Evolutionary conservation across 2,113 vertebrate genomes (phyloP).

Genomic region (Seriola quinqueradiata): DNA sequence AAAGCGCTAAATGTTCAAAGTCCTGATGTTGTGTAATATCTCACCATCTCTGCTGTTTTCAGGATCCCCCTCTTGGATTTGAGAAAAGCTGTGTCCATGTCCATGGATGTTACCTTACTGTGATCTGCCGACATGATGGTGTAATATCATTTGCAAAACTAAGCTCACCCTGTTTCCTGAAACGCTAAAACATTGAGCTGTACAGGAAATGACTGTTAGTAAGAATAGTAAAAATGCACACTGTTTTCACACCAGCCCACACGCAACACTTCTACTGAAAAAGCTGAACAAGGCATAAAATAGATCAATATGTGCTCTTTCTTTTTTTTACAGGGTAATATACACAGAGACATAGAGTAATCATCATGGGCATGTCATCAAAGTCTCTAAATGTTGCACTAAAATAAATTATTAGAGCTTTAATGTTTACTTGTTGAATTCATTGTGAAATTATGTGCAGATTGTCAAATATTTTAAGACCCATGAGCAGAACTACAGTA

Average conservation of each 20-base stretch:
- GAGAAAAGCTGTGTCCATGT: slow-evolving; percentile 74
- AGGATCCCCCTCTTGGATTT: slow-evolving; percentile 75
- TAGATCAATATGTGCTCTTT: not conserved
- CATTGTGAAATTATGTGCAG: not conserved
- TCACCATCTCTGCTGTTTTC: slow-evolving; percentile 82
- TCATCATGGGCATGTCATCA: not conserved
- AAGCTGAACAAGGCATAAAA: not conserved
- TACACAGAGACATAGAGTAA: not conserved
- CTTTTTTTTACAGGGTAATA: not conserved
- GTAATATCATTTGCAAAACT: not conserved
- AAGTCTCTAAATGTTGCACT: too few relatives aligned
- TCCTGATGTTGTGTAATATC: slow-evolving; percentile 6
- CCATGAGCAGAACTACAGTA: not conserved
- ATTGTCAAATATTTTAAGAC: not conserved
- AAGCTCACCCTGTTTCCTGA: slow-evolving; percentile 43
- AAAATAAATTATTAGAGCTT: too few relatives aligned
- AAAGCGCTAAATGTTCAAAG: not conserved
- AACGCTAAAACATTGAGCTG: slow-evolving; percentile 52
- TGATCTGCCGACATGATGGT: slow-evolving; percentile 17
- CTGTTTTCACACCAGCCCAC: slow-evolving; percentile 8
- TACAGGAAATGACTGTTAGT: slow-evolving; percentile 54
- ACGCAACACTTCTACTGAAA: not conserved
- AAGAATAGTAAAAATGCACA: not conserved
- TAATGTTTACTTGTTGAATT: too few relatives aligned
- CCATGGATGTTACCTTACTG: slow-evolving; percentile 33